Base-by-base conservation (phyloP, 2,797 vertebrate genomes). In the Oceanodroma leucorhoa region DNA sequence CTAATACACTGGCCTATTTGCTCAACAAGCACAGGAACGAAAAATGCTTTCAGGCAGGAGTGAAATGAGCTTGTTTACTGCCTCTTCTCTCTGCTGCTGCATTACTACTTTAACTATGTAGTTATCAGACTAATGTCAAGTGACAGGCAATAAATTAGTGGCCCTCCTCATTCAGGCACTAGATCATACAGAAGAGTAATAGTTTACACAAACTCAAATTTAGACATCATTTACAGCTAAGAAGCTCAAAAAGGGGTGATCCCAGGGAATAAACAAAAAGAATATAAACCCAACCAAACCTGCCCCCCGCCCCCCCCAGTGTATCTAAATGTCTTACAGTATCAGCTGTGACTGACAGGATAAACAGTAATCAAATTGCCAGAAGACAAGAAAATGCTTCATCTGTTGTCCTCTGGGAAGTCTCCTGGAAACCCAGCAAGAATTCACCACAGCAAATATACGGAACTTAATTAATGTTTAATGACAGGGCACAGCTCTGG, bases 261-360 rank as follows among this genome's bases (percentile, higher is more conserved):
- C 67, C 45, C 81, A 34, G 30, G 58, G 51, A 70, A 88, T 27
- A n/a, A 86, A 60, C 17, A 60, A 43, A 82, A 58, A 48, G 71
- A 70, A 70, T 20, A 27, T 14, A 55, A 41, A 61, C 0, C 10
- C 51, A 54, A 13, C 14, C n/a, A 73, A 70, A 24, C 5, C 2
- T 14, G 5, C 24, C 46, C 36, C 55, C 17, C 1, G 1, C 10
- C 41, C 5, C 5, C 19, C 18, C 2, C 29, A 22, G 40, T 10
- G 27, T 21, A 36, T 22, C 43, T 48, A 29, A 45, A 53, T 17
- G 82, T 54, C 24, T 38, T 5, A 1, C 9, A 54, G 40, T 61
- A 87, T 89, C 96, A 97, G 97, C 96, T 97, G 96, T 58, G 92
- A 87, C 64, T 79, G 93, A 80, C 91, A 30, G 48, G 82, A 79